phyloP scores from a whole-genome alignment of 2,113 vertebrate species.

The Drymodes brunneopygia region DNA sequence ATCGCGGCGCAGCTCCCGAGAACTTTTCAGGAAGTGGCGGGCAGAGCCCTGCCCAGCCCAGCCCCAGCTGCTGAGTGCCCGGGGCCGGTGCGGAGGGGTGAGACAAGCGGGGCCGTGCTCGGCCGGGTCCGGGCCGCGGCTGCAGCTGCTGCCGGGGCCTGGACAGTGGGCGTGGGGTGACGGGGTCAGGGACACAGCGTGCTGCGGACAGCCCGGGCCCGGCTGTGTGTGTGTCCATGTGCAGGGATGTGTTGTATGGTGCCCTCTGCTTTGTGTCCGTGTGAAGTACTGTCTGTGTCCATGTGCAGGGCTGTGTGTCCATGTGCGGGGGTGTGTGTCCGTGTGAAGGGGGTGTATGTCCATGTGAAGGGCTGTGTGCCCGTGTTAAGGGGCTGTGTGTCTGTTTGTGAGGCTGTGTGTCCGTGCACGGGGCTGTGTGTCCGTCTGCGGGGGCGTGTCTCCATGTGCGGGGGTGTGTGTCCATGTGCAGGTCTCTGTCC shows the following conservation, averaged over 20 bases:
- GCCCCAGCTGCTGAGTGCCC: background rate
- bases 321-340: background rate
- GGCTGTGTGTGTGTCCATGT: background rate
- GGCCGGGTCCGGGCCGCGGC: background rate
- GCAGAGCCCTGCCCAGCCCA: background rate
- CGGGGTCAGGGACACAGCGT: background rate
- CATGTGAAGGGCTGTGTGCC: background rate
- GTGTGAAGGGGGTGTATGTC: background rate
- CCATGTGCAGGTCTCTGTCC: rapidly evolving
- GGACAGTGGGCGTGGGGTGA: background rate
- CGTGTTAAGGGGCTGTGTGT: rapidly evolving
- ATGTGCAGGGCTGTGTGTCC: background rate
- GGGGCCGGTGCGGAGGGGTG: background rate
- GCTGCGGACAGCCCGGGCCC: background rate
- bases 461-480: rapidly evolving
- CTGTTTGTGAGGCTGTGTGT: background rate
- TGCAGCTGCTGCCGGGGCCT: background rate
- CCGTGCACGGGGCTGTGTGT: rapidly evolving
- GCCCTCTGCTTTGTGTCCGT: too few relatives aligned
- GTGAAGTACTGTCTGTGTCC: background rate
- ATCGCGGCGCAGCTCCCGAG: background rate
- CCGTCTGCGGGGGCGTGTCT: rapidly evolving
- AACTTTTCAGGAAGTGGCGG: background rate
- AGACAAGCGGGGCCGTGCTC: background rate
- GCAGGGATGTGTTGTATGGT: too few relatives aligned